Conservation (phyloP, 1,140 invertebrate genomes). For the Sweltsa coloradensis region DNA sequence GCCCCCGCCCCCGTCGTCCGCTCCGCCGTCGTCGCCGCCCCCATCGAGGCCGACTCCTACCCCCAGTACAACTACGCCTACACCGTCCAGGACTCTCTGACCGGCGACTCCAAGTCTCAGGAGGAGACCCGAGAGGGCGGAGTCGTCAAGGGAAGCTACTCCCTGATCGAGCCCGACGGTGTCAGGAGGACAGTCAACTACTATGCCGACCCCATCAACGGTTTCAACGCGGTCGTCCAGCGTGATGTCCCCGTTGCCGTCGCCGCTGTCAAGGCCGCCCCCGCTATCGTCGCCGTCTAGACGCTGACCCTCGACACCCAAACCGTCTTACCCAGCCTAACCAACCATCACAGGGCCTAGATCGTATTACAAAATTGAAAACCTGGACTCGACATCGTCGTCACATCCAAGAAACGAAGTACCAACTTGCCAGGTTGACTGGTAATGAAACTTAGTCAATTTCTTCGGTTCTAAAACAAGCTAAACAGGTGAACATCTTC, state of each 20-base stretch:
- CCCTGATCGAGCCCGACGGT: conserved; percentile 28
- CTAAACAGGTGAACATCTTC: too few relatives aligned
- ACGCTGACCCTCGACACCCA: too few relatives aligned
- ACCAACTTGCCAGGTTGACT: too few relatives aligned
- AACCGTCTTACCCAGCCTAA: too few relatives aligned
- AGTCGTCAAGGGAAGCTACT: conserved; percentile 30
- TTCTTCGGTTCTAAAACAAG: too few relatives aligned
- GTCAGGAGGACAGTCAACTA: conserved; percentile 32
- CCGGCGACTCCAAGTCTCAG: conserved; percentile 37
- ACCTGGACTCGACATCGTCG: too few relatives aligned
- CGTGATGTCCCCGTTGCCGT: conserved; percentile 6
- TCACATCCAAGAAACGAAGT: too few relatives aligned
- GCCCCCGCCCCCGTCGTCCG: neutral
- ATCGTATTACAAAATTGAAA: too few relatives aligned
- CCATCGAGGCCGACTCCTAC: neutral
- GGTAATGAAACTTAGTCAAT: too few relatives aligned
- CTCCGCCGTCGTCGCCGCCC: neutral
- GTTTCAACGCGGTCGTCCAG: conserved; percentile 11
- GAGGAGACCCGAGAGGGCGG: conserved; percentile 38
- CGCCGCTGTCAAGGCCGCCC: conserved; percentile 2
- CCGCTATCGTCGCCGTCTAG: too few relatives aligned
- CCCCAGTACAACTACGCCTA: conserved; percentile 19
- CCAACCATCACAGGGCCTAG: too few relatives aligned
- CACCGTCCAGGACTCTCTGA: conserved; percentile 22
- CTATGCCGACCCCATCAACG: conserved; percentile 9